Percentiles rank a stretch among this genome's conserved stretches.
Evolutionary conservation across 2,113 vertebrate genomes (phyloP).

Genomic region (Phrynosoma blainvillii): DNA sequence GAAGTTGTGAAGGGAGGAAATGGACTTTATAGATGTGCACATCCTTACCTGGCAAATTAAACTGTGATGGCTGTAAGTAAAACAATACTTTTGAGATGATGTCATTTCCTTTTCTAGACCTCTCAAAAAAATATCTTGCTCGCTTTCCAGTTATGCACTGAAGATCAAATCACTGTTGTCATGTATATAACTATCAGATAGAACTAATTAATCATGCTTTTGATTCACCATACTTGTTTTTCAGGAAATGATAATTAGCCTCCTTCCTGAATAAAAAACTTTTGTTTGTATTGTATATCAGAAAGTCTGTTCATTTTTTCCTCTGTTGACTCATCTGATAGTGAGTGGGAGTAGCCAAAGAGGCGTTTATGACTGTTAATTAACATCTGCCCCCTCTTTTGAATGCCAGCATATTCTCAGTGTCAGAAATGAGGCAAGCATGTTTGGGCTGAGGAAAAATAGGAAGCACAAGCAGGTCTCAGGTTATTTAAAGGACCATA

Average conservation of each 20-base stretch:
- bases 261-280: slow-evolving; percentile 5
- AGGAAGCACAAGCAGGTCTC: slow-evolving; percentile 14
- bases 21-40: background rate
- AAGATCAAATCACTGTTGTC: slow-evolving; percentile 55
- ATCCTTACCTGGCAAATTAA: background rate
- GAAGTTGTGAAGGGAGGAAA: background rate
- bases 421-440: background rate
- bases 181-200: slow-evolving; percentile 31
- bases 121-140: slow-evolving; percentile 46
- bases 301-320: slow-evolving; percentile 45
- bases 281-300: slow-evolving; percentile 42
- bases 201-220: slow-evolving; percentile 47
- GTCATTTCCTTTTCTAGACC: slow-evolving; percentile 65
- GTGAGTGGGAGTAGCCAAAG: slow-evolving; percentile 26
- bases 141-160: slow-evolving; percentile 45
- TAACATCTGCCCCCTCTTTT: slow-evolving; percentile 4
- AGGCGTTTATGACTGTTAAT: slow-evolving; percentile 35
- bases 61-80: slow-evolving; percentile 25
- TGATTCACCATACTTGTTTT: slow-evolving; percentile 48
- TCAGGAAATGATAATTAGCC: slow-evolving; percentile 52
- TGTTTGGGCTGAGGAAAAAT: background rate
- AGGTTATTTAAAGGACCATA: background rate
- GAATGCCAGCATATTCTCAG: background rate
- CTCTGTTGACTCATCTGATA: slow-evolving; percentile 32
- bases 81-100: slow-evolving; percentile 27